Conservation (phyloP, 2,888 invertebrate genomes). For the Drosophila mayaguana region DNA sequence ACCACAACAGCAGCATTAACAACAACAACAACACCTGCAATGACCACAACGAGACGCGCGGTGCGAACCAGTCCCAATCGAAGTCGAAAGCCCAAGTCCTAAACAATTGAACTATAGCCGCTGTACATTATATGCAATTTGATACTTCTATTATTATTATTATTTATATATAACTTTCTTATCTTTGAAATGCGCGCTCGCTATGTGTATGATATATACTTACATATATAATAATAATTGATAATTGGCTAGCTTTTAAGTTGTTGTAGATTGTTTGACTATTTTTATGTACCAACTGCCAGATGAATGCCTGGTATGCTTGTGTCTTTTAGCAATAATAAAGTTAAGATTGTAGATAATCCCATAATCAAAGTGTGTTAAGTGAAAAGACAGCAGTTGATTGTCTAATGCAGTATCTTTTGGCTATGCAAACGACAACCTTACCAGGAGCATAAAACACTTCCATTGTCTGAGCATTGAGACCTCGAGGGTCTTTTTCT, state of each 20-base stretch:
- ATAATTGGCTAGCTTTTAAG: conserved; percentile 66
- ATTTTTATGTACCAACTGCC: conserved; percentile 68
- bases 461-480: conserved; percentile 21
- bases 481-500: conserved; percentile 13
- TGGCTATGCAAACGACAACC: conserved; percentile 19
- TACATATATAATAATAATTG: conserved; percentile 53
- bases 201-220: conserved; percentile 60
- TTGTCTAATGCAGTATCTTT: neutral
- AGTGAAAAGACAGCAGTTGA: neutral
- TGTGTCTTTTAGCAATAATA: conserved; percentile 54
- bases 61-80: conserved; percentile 76
- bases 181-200: conserved; percentile 50
- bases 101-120: conserved; percentile 20
- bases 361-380: neutral
- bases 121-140: conserved; percentile 35
- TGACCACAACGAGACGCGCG: conserved; percentile 64
- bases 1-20: conserved; percentile 22
- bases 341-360: conserved; percentile 58
- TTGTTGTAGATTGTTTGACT: conserved; percentile 73
- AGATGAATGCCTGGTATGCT: conserved; percentile 25
- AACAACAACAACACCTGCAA: conserved; percentile 23
- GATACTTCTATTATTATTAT: conserved; percentile 33
- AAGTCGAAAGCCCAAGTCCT: conserved; percentile 79
- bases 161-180: conserved; percentile 26
- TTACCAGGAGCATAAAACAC: conserved; percentile 46